Conservation (phyloP, 1,140 invertebrate species). For the Halyomorpha halys region DNA sequence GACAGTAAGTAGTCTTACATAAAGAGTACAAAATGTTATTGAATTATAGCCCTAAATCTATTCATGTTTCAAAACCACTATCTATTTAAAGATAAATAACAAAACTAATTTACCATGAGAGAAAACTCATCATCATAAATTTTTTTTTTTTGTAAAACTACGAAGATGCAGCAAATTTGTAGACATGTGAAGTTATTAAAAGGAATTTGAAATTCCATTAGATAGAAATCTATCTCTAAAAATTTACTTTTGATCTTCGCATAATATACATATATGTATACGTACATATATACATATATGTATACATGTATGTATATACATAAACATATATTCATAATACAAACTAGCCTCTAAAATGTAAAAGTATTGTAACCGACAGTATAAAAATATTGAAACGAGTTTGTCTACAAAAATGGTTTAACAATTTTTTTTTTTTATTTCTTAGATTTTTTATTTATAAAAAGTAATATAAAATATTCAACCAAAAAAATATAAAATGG, state of each 20-base stretch:
- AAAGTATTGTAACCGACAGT: conserved; percentile 26
- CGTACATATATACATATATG: too few relatives aligned
- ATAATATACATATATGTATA: not conserved
- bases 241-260: conserved; percentile 17
- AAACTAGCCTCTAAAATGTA: conserved; percentile 26
- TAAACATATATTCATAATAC: conserved; percentile 1
- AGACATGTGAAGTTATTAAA: conserved; percentile 16
- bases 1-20: conserved; percentile 25
- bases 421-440: conserved; percentile 17
- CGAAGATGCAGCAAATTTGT: conserved; percentile 17
- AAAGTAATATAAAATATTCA: conserved; percentile 23
- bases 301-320: too few relatives aligned
- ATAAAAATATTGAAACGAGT: conserved; percentile 29
- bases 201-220: conserved; percentile 1
- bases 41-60: conserved; percentile 22
- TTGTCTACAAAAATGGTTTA: conserved; percentile 26
- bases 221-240: conserved; percentile 4
- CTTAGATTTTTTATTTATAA: conserved; percentile 16
- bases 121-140: conserved; percentile 10
- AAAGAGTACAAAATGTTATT: conserved; percentile 24
- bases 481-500: conserved; percentile 25
- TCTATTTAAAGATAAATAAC: conserved; percentile 20
- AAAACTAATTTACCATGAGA: conserved; percentile 8
- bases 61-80: conserved; percentile 14
- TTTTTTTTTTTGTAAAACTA: conserved; percentile 15